phyloP scores from a whole-genome alignment of 2,797 vertebrate genomes.

The Molossus alvarezi region DNA sequence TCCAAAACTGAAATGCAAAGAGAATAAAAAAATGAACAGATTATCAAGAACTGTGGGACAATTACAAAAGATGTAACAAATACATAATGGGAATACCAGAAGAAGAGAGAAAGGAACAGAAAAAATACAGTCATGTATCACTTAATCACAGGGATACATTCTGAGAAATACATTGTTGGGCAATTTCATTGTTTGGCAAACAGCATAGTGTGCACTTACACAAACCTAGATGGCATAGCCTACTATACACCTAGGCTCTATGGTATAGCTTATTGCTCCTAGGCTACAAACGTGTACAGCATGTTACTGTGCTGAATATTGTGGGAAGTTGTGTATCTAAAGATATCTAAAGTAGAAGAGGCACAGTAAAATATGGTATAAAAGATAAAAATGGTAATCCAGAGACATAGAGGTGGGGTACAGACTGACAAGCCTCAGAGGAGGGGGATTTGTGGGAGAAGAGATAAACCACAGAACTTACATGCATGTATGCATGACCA shows the following conservation, averaged over 20 bases:
- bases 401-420: too few species aligned
- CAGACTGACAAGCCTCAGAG: too few species aligned
- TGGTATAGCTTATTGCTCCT: not conserved
- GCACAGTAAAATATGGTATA: not conserved
- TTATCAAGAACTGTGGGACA: not conserved
- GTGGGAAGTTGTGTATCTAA: not conserved
- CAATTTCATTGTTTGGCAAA: not conserved
- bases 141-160: not conserved
- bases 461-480: too few species aligned
- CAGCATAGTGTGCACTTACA: not conserved
- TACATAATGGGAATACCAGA: not conserved
- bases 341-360: not conserved
- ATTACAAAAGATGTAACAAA: conserved; percentile 2
- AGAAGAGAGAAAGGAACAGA: not conserved
- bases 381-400: not conserved
- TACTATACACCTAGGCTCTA: not conserved
- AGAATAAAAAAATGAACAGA: not conserved
- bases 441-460: too few species aligned
- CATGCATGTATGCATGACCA: too few species aligned
- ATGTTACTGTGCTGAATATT: too few species aligned
- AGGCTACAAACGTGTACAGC: not conserved
- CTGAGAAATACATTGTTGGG: not conserved
- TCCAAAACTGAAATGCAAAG: conserved; percentile 62
- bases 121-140: not conserved
- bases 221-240: not conserved